Evolutionary conservation across 2,797 vertebrate species (phyloP).

Genomic region (Cuniculus paca): DNA sequence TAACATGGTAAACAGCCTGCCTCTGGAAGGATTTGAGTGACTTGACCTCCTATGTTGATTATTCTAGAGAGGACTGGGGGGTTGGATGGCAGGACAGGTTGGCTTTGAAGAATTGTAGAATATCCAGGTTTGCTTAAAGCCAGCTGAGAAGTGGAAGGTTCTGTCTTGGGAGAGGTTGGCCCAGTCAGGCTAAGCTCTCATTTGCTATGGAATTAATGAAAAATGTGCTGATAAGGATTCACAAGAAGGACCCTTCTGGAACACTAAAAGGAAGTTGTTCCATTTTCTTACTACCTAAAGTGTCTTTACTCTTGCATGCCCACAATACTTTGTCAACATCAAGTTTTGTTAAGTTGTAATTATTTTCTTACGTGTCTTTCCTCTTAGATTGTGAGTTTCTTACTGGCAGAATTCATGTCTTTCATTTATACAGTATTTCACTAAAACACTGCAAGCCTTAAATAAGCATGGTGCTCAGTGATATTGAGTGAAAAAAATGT

Average conservation of each 20-base stretch:
- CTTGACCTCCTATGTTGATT: background rate
- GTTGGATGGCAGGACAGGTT: background rate
- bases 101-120: background rate
- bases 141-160: background rate
- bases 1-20: background rate
- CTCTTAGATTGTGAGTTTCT: background rate
- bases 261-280: background rate
- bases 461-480: background rate
- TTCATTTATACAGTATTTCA: background rate
- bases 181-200: background rate
- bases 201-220: background rate
- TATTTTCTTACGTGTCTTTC: background rate
- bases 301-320: background rate
- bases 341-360: background rate
- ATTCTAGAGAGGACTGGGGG: background rate
- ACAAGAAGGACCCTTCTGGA: background rate
- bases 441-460: background rate
- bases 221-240: background rate
- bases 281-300: conserved; percentile 3
- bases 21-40: conserved; percentile 12
- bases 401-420: background rate
- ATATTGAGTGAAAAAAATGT: background rate
- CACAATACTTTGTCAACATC: background rate
- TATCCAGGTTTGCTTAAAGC: background rate
- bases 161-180: background rate